These are phyloP conservation scores for Drosophila insularis DNA, from an alignment of 1,140 invertebrate species.

Conservation along the genomic window DNA sequence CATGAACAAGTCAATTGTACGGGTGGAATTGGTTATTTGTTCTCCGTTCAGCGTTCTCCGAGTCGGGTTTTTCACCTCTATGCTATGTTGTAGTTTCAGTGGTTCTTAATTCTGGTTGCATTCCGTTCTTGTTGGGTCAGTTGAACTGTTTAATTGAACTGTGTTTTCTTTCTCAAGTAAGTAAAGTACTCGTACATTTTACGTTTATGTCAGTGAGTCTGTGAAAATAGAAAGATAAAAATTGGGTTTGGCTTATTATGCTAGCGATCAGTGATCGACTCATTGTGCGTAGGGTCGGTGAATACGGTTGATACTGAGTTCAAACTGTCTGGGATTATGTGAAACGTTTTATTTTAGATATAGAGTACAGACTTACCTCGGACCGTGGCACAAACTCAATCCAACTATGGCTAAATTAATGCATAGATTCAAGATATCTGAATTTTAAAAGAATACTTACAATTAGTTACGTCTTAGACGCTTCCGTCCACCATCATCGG, in stretches of 20 bases:
- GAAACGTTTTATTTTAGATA: slow-evolving; percentile 28
- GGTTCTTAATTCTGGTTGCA: slow-evolving; percentile 52
- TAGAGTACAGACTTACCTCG: slow-evolving; percentile 62
- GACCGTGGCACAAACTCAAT: slow-evolving; percentile 37
- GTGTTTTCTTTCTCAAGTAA: slow-evolving; percentile 56
- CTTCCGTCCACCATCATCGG: slow-evolving; percentile 71
- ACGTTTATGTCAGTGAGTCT: slow-evolving; percentile 73
- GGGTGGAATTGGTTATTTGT: slow-evolving; percentile 41
- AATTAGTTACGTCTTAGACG: slow-evolving; percentile 71
- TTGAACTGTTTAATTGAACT: slow-evolving; percentile 59
- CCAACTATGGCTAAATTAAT: slow-evolving; percentile 68
- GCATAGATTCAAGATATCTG: slow-evolving; percentile 32
- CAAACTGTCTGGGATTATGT: slow-evolving; percentile 38
- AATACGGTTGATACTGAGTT: slow-evolving; percentile 24
- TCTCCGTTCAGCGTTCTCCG: slow-evolving; percentile 40
- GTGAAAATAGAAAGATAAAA: slow-evolving; percentile 79
- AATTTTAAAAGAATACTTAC: slow-evolving; percentile 51
- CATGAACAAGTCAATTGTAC: slow-evolving; percentile 65
- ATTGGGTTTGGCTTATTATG: slow-evolving; percentile 69
- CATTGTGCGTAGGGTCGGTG: slow-evolving; percentile 36
- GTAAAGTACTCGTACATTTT: slow-evolving; percentile 76
- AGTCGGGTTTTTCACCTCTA: slow-evolving; percentile 37
- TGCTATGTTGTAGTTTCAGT: slow-evolving; percentile 39
- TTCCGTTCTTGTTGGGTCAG: slow-evolving; percentile 63
- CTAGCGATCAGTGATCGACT: slow-evolving; percentile 52